A percentile compares a stretch with the other conserved stretches of the same genome.
These are phyloP conservation scores for Phorcus lineatus DNA, from an alignment of 2,888 invertebrate species.

Conservation along the genomic window DNA sequence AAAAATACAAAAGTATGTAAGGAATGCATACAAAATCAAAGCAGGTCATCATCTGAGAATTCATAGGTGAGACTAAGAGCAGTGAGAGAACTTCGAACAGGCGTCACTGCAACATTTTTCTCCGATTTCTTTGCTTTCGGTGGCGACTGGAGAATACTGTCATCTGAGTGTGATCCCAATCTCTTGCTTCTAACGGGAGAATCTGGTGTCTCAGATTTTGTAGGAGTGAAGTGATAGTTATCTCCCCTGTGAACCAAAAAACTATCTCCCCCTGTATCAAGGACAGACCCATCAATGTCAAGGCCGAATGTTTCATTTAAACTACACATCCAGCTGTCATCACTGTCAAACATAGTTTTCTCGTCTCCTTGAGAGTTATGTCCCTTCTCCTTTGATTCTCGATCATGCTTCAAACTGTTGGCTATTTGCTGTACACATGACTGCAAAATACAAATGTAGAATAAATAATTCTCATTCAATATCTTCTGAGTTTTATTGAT, in stretches of 20 bases:
- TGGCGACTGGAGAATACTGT: background rate
- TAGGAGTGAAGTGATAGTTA: background rate
- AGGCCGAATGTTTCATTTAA: background rate
- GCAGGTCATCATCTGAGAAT: too few relatives aligned
- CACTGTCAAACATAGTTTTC: constrained; percentile 29
- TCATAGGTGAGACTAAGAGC: background rate
- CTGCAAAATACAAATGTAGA: background rate
- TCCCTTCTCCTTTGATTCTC: background rate
- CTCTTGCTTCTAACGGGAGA: too few relatives aligned
- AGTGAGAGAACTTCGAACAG: background rate
- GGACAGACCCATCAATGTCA: background rate
- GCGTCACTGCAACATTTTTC: background rate
- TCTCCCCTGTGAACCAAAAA: too few relatives aligned
- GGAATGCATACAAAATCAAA: too few relatives aligned
- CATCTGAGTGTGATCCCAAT: background rate
- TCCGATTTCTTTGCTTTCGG: background rate
- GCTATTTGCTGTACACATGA: background rate
- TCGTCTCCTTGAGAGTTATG: background rate
- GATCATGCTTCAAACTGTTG: background rate
- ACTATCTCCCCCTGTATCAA: background rate
- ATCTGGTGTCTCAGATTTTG: background rate
- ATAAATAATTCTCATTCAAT: too few relatives aligned
- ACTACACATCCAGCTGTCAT: constrained; percentile 36
- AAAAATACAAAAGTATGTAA: too few relatives aligned
- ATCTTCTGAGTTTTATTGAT: too few relatives aligned